A percentile compares a stretch with the other conserved stretches of the same genome.
phyloP scores from a whole-genome alignment of 2,113 vertebrate genomes.

The Gallinago undulata region DNA sequence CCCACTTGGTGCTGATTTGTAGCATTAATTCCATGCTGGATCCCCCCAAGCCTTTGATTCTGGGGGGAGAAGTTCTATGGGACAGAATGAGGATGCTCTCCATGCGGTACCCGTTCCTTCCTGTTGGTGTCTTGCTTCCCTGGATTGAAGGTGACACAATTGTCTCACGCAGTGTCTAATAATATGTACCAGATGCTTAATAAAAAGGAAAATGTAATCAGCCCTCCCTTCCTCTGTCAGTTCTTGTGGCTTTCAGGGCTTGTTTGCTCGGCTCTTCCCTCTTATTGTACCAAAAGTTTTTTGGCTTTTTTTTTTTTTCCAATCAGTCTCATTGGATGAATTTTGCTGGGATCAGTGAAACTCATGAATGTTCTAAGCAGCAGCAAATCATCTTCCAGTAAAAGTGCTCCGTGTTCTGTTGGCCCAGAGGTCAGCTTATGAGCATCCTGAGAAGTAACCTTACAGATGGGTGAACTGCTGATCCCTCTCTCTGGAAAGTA shows the following conservation, averaged over 20 bases:
- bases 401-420: background rate
- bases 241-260: background rate
- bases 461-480: background rate
- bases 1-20: background rate
- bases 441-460: background rate
- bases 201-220: background rate
- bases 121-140: background rate
- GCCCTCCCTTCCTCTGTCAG: background rate
- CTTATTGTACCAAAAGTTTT: background rate
- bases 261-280: background rate
- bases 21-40: background rate
- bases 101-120: background rate
- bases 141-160: background rate
- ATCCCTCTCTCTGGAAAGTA: background rate
- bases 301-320: background rate
- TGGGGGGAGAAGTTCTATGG: background rate
- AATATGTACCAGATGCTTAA: background rate
- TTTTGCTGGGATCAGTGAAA: background rate
- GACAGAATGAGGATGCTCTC: background rate
- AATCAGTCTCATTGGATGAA: background rate
- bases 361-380: constrained; percentile 44
- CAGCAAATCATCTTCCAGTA: background rate
- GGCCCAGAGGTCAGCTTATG: background rate
- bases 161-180: background rate
- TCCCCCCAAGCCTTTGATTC: background rate